A percentile compares a stretch with the other conserved stretches of the same genome.
phyloP scores from a whole-genome alignment of 2,797 vertebrate species.

The Rousettus madagascariensis region DNA sequence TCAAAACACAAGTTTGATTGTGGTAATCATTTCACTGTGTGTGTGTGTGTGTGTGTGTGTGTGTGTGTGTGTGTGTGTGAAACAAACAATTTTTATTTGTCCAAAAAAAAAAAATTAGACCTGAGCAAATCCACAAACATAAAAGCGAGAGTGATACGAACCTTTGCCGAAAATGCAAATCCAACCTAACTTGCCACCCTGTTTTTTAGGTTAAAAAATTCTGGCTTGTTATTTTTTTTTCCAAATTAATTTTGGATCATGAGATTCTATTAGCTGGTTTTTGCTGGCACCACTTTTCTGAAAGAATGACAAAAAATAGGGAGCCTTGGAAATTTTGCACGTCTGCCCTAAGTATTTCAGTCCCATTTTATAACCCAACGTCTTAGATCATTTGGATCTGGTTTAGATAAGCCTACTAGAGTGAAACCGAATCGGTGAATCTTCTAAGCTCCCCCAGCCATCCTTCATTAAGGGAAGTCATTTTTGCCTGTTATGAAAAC shows the following conservation, averaged over 20 bases:
- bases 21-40: not conserved
- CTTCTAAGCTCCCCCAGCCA: slow-evolving; percentile 61
- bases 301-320: slow-evolving; percentile 63
- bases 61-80: not conserved
- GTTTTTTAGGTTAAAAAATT: slow-evolving; percentile 66
- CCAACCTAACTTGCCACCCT: slow-evolving; percentile 57
- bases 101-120: not conserved
- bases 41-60: not conserved
- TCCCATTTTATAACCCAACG: slow-evolving; percentile 55
- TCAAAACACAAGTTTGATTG: not conserved
- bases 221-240: slow-evolving; percentile 54
- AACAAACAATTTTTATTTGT: not conserved
- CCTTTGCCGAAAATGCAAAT: slow-evolving; percentile 60
- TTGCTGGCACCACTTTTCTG: slow-evolving; percentile 28
- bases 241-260: slow-evolving; percentile 71
- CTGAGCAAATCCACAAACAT: not conserved
- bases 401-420: slow-evolving; percentile 68
- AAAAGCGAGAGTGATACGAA: not conserved
- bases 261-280: slow-evolving; percentile 72
- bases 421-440: slow-evolving; percentile 53
- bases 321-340: slow-evolving; percentile 58
- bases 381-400: slow-evolving; percentile 67
- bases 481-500: slow-evolving; percentile 60
- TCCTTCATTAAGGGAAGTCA: slow-evolving; percentile 62
- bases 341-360: slow-evolving; percentile 52